phyloP scores from a whole-genome alignment of 2,888 invertebrate genomes.

The Ellobium chinense region DNA sequence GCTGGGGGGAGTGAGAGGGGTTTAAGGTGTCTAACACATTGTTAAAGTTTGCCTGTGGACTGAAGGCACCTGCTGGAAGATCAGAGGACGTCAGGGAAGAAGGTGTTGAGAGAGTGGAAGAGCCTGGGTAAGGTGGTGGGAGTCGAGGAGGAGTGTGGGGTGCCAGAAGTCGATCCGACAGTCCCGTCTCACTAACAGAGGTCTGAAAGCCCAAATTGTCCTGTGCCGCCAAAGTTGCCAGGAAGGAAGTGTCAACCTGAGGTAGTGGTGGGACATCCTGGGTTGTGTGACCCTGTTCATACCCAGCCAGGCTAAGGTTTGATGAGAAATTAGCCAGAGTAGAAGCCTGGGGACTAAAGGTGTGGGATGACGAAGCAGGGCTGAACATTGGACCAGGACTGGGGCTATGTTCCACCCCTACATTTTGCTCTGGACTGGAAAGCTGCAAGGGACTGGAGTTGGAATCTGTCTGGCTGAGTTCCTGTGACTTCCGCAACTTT shows the following conservation, averaged over 20 bases:
- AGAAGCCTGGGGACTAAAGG: conserved; percentile 23
- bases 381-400: conserved; percentile 27
- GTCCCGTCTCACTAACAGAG: background rate
- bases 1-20: conserved; percentile 18
- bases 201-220: conserved; percentile 44
- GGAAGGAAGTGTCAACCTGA: conserved; percentile 43
- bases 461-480: conserved; percentile 49
- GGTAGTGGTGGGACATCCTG: conserved; percentile 45
- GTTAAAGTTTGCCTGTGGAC: conserved; percentile 19
- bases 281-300: conserved; percentile 10
- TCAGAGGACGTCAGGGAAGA: conserved; percentile 52
- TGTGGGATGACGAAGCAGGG: conserved; percentile 12
- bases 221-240: conserved; percentile 42
- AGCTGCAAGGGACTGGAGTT: conserved; percentile 49
- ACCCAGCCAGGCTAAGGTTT: conserved; percentile 4
- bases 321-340: background rate
- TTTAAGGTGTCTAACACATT: conserved; percentile 4
- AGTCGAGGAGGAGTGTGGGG: conserved; percentile 44
- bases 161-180: conserved; percentile 22
- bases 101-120: conserved; percentile 46
- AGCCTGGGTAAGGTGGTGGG: conserved; percentile 54
- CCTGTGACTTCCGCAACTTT: conserved; percentile 67
- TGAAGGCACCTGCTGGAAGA: conserved; percentile 22
- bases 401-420: conserved; percentile 34
- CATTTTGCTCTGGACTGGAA: conserved; percentile 47